Base-by-base conservation (phyloP, 1,140 invertebrate genomes). In the Panagrolaimus sp. region DNA sequence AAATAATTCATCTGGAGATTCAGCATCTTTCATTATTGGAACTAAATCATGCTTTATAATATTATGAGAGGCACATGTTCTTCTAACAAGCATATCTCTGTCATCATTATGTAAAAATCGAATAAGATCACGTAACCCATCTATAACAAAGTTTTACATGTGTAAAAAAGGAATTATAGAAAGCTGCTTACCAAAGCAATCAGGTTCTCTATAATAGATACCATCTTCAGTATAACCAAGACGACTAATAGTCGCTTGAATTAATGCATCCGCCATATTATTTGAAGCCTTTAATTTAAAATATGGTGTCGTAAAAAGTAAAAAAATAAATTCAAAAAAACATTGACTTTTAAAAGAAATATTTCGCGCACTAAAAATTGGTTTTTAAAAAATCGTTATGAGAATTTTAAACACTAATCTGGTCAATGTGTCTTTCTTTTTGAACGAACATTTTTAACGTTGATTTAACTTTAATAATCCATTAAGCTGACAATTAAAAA, bases 31-130 rank as follows among this genome's bases (percentile, higher is more conserved):
- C 65, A 75, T 71, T 5, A 75, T 76, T n/a, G 74, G 74, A 7
- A 75, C 61, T 5, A 75, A 48, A 66, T 75, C 74, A 63, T 57
- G 74, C 42, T 72, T 76, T 25, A 75, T 47, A 63, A 75, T 73
- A 45, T 75, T 75, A 13, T 68, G 7, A 9, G 25, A 20, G 1
- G 25, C n/a, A 70, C 69, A 70, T 7, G 57, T 70, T 27, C 48
- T 9, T 4, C 69, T 38, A 38, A 38, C 31, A 4, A 38, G 31
- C 31, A 38, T 38, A 38, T 38, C 31, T 38, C 7, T 38, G 31
- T 38, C 67, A 44, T 75, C 74, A 0, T 66, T 45, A 9, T 65
- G 65, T 16, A 75, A 53, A 53, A 62, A 63, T 9, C 74, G 65
- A 20, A 75, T 75, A 16, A 75, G 53, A 68, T 75, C 74, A 0